Conservation (phyloP, 2,888 invertebrate species). For the Conops quadrifasciatus region DNA sequence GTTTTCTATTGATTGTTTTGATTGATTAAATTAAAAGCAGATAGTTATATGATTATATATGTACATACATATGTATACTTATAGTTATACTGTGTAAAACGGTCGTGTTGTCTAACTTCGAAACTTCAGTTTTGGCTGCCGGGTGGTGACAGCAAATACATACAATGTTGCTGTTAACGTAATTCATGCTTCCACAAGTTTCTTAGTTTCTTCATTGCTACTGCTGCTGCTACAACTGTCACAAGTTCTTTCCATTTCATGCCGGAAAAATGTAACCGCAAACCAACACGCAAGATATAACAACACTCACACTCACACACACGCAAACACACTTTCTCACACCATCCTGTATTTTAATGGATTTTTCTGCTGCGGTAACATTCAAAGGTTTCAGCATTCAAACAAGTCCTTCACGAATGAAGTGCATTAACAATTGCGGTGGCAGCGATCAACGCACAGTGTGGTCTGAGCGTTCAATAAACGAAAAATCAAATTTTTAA, state of each 20-base stretch:
- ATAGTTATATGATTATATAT: too few species aligned
- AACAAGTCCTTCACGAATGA: neutral
- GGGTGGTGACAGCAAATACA: too few species aligned
- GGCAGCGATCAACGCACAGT: neutral
- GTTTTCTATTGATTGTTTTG: too few species aligned
- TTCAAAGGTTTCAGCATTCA: conserved; percentile 2
- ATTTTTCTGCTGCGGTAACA: conserved; percentile 11
- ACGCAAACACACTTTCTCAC: neutral
- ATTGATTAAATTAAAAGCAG: too few species aligned
- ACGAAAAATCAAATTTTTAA: too few species aligned
- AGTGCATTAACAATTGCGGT: neutral
- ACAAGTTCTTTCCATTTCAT: neutral
- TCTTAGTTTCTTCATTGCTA: neutral
- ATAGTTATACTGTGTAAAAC: too few species aligned
- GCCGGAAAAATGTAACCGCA: conserved; percentile 5
- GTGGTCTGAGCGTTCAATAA: conserved; percentile 22
- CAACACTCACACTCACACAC: conserved; percentile 7
- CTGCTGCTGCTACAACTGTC: neutral
- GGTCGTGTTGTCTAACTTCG: too few species aligned
- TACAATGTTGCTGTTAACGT: too few species aligned
- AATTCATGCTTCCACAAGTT: too few species aligned
- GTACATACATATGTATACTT: too few species aligned
- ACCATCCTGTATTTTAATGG: neutral
- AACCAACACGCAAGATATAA: conserved; percentile 18
- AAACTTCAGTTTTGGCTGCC: too few species aligned